A percentile compares a stretch with the other conserved stretches of the same genome.
Conservation (phyloP, 2,113 vertebrate genomes). For the Heterotis niloticus region DNA sequence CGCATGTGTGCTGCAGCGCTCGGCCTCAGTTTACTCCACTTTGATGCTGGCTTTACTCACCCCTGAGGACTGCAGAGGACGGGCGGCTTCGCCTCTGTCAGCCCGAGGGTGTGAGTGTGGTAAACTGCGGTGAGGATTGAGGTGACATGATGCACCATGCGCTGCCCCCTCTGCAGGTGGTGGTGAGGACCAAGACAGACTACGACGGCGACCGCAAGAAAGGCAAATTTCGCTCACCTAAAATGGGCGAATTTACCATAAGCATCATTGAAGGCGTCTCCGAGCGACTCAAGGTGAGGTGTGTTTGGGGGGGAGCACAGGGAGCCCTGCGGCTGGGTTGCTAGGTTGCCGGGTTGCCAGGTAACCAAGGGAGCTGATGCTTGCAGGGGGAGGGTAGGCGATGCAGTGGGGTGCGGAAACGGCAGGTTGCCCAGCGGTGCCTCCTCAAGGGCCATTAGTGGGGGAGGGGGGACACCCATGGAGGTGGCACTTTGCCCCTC, state of each 20-base stretch:
- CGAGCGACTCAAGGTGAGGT: conserved; percentile 87
- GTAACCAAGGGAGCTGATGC: conserved; percentile 57
- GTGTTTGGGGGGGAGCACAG: neutral
- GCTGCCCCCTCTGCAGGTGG: conserved; percentile 64
- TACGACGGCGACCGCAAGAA: conserved; percentile 86
- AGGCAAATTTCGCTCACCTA: conserved; percentile 77
- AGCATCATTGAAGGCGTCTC: conserved; percentile 88
- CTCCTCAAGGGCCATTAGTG: neutral
- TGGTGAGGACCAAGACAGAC: conserved; percentile 92
- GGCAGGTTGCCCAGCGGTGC: conserved; percentile 4
- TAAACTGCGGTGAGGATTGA: too few relatives aligned
- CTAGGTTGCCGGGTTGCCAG: conserved; percentile 67
- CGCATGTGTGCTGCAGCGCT: too few relatives aligned
- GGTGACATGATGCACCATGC: too few relatives aligned
- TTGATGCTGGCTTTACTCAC: too few relatives aligned
- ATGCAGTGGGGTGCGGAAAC: conserved; percentile 5
- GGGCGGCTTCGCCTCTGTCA: too few relatives aligned
- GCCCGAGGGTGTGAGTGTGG: too few relatives aligned
- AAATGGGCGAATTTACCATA: conserved; percentile 90
- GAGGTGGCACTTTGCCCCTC: neutral
- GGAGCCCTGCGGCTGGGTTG: conserved; percentile 46
- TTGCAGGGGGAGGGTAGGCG: conserved; percentile 32
- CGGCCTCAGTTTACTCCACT: too few relatives aligned
- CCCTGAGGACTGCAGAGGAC: too few relatives aligned
- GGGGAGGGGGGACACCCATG: neutral